A percentile compares a stretch with the other conserved stretches of the same genome.
These are phyloP conservation scores for Limnodromus scolopaceus DNA, from an alignment of 2,797 vertebrate species.

Conservation along the genomic window DNA sequence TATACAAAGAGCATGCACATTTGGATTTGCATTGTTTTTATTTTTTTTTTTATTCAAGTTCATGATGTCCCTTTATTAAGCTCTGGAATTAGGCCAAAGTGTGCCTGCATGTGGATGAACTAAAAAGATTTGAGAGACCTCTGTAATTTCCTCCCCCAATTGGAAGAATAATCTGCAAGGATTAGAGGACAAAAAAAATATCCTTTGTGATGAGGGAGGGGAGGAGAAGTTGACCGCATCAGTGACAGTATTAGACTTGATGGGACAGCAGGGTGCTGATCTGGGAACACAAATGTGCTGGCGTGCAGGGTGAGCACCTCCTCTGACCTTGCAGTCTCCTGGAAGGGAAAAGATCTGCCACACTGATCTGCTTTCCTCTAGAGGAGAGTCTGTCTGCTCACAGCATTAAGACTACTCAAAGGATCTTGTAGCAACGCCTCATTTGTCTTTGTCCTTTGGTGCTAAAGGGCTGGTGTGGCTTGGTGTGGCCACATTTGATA, in stretches of 20 bases:
- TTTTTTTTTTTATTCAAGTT: neutral
- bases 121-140: slow-evolving; percentile 27
- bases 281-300: neutral
- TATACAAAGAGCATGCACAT: neutral
- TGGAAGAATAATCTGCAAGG: slow-evolving; percentile 5
- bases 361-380: neutral
- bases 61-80: neutral
- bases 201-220: neutral
- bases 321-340: neutral
- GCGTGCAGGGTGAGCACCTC: neutral
- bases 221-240: neutral
- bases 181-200: neutral
- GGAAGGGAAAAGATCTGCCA: neutral
- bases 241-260: neutral
- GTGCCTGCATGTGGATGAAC: neutral
- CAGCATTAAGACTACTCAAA: neutral
- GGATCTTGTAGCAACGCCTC: neutral
- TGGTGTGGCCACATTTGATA: neutral
- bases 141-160: slow-evolving; percentile 31
- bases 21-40: neutral
- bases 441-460: neutral
- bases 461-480: neutral
- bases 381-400: neutral
- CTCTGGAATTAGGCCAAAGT: slow-evolving; percentile 8
- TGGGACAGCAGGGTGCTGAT: neutral